A percentile compares a stretch with the other conserved stretches of the same genome.
Evolutionary conservation across 1,140 invertebrate genomes (phyloP).

Genomic region (Cotesia typhae): DNA sequence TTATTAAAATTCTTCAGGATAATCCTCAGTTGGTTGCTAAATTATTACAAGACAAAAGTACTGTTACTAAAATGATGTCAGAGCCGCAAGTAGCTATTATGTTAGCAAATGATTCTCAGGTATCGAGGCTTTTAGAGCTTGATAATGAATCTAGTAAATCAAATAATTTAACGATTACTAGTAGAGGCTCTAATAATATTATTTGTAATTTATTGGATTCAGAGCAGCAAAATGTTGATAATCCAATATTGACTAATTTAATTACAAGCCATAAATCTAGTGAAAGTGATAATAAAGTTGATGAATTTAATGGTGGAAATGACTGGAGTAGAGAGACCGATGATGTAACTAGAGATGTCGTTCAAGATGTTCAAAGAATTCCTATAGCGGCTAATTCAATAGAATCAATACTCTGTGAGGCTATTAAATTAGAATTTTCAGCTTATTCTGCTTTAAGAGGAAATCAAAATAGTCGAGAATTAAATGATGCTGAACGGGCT

Average conservation of each 20-base stretch:
- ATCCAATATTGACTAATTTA: constrained; percentile 59
- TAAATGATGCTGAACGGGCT: constrained; percentile 82
- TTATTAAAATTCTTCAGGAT: constrained; percentile 48
- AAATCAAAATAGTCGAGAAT: constrained; percentile 71
- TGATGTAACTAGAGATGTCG: constrained; percentile 70
- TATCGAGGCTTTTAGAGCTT: constrained; percentile 50
- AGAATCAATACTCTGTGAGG: constrained; percentile 82
- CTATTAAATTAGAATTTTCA: constrained; percentile 84
- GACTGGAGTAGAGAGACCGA: constrained; percentile 43
- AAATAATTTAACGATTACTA: constrained; percentile 22
- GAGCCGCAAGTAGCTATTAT: constrained; percentile 48
- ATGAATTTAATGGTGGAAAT: constrained; percentile 14
- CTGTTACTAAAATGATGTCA: constrained; percentile 56
- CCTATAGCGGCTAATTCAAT: constrained; percentile 71
- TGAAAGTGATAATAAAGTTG: constrained; percentile 39
- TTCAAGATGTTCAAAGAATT: constrained; percentile 72
- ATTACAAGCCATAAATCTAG: constrained; percentile 53
- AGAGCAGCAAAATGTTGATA: constrained; percentile 46
- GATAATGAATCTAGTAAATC: constrained; percentile 27
- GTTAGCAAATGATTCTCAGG: constrained; percentile 52
- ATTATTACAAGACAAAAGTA: constrained; percentile 53
- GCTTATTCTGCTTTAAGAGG: constrained; percentile 71
- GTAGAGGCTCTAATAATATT: constrained; percentile 38
- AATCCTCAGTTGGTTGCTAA: constrained; percentile 54
- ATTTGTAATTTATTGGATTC: constrained; percentile 36